phyloP scores from a whole-genome alignment of 1,140 invertebrate genomes.

The Diachasma alloeum region DNA sequence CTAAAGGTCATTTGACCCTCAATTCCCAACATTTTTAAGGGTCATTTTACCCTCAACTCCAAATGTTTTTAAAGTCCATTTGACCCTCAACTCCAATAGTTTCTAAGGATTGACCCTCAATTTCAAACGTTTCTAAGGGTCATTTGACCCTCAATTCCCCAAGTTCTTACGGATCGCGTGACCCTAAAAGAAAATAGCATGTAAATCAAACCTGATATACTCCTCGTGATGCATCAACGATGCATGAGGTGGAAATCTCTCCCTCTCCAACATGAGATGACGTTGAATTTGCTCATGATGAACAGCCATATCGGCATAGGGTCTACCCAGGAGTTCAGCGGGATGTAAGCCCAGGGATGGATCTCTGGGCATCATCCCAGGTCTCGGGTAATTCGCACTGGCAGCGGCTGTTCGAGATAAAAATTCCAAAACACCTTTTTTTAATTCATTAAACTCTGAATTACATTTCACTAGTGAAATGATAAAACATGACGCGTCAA shows the following conservation, averaged over 20 bases:
- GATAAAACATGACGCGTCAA: background rate
- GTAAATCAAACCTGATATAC: slow-evolving; percentile 74
- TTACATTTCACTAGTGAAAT: background rate
- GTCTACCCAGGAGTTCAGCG: slow-evolving; percentile 79
- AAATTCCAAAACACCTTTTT: slow-evolving; percentile 21
- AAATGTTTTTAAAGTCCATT: no score
- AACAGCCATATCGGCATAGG: slow-evolving; percentile 83
- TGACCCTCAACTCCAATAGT: no score
- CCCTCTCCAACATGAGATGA: slow-evolving; percentile 84
- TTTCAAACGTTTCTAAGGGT: no score
- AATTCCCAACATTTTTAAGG: no score
- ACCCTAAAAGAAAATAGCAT: no score
- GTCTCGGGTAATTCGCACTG: slow-evolving; percentile 71
- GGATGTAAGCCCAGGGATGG: slow-evolving; percentile 71
- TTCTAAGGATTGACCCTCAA: no score
- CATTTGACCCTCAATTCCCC: no score
- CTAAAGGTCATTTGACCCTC: no score
- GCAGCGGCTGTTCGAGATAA: slow-evolving; percentile 62
- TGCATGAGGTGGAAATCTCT: slow-evolving; percentile 74
- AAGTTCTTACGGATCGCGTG: no score
- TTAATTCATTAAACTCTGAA: background rate
- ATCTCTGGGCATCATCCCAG: slow-evolving; percentile 70
- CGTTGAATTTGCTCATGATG: slow-evolving; percentile 87
- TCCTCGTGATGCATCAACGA: slow-evolving; percentile 78
- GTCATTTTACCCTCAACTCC: no score